Conservation (phyloP, 2,888 invertebrate genomes). For the Stramonita haemastoma region DNA sequence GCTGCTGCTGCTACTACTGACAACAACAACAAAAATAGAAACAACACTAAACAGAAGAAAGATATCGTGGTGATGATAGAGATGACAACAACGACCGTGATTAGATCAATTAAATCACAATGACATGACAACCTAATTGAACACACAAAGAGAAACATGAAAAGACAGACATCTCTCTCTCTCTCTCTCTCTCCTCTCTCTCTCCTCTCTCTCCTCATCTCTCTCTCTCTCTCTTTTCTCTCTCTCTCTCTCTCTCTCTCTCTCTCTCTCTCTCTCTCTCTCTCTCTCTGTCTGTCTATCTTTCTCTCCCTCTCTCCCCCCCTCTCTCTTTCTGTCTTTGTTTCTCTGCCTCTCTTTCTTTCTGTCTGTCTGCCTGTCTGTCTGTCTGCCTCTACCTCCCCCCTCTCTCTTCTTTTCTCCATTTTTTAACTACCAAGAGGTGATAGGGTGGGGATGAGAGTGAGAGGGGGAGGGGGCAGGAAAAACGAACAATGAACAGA, state of each 20-base stretch:
- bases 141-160: background rate
- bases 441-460: background rate
- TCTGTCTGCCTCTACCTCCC: background rate
- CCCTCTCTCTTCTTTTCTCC: background rate
- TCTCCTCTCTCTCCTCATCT: background rate
- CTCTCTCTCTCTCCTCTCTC: background rate
- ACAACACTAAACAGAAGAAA: background rate
- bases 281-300: background rate
- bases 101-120: background rate
- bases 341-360: background rate
- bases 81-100: background rate
- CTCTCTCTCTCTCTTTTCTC: background rate
- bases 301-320: background rate
- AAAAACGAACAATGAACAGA: background rate
- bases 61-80: background rate
- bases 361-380: background rate
- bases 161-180: background rate
- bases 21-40: background rate
- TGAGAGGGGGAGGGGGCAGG: background rate
- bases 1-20: too few species aligned
- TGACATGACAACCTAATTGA: background rate
- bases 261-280: background rate
- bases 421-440: background rate
- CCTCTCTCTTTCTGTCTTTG: background rate
- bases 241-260: background rate